phyloP scores from a whole-genome alignment of 2,797 vertebrate genomes.

The Paguma larvata region DNA sequence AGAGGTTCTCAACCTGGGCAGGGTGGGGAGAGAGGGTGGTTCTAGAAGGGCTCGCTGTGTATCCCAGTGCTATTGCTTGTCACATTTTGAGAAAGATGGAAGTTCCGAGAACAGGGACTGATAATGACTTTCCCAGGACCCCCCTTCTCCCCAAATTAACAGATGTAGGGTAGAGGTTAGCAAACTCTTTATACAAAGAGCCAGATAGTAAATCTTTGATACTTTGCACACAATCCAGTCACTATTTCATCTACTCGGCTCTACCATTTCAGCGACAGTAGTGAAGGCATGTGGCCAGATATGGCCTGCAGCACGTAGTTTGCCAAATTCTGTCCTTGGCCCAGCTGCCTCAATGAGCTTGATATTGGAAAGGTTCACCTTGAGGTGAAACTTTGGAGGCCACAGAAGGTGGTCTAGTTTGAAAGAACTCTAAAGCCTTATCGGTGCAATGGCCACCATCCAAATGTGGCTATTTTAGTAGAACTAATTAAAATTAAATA shows the following conservation, averaged over 20 bases:
- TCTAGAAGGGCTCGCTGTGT: background rate
- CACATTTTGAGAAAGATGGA: background rate
- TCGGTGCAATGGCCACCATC: background rate
- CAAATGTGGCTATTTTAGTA: background rate
- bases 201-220: background rate
- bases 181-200: background rate
- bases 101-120: background rate
- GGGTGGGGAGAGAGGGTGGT: background rate
- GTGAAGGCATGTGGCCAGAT: no score
- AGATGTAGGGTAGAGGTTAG: background rate
- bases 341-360: background rate
- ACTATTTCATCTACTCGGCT: background rate
- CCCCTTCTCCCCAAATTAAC: background rate
- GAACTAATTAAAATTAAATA: constrained; percentile 9
- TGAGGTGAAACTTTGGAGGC: background rate
- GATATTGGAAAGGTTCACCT: background rate
- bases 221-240: background rate
- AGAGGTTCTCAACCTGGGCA: background rate
- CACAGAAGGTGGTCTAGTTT: background rate
- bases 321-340: background rate
- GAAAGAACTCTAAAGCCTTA: background rate
- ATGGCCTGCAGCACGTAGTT: background rate
- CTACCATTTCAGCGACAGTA: rapidly evolving
- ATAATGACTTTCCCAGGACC: background rate
- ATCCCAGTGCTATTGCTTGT: background rate